Evolutionary conservation across 2,888 invertebrate genomes (phyloP), one percentile per base, ranked within the genome.

Genomic region (Taenaris catops): DNA sequence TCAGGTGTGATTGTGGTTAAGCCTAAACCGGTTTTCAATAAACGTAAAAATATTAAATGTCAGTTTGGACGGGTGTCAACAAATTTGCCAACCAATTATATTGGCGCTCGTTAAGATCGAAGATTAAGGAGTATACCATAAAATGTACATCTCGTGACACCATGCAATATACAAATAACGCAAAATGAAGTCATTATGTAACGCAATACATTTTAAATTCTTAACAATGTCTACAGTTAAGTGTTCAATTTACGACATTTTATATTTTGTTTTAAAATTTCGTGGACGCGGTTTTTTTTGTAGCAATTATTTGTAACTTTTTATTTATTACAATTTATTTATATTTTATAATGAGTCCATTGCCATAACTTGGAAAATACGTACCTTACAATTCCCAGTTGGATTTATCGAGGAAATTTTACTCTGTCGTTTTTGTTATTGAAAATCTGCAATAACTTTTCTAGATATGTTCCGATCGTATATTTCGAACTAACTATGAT

Each of bases 21-120:
- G 12, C 4, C 8, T 14, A 31, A 23, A 31, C 23, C n/a, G n/a
- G 31, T 8, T 23, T 8, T 12, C 14, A 29, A 21, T 20, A 12
- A 20, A n/a, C 9, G 19, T 7, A 20, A 28, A 5, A 12, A 31
- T 23, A 23, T 28, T 31, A 16, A 33, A 27, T 33, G 27, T 25
- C 28, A 34, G 14, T 16, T 4, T 11, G n/a, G 14, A 28, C 18
- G 6, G 10, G 33, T 16, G 32, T 31, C 27, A 26, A 29, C 23
- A 27, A 32, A 34, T 34, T 25, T 34, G 34, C 34, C 11, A 25
- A 39, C 29, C 34, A 39, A 34, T 39, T 39, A 39, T 29, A 11
- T 8, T 12, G 17, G 12, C 20, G 34, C 11, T 34, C 38, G 26
- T 39, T 34, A 33, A 33, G 32, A 34, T 39, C 8, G 19, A 18